Evolutionary conservation across 2,113 vertebrate genomes (phyloP).

Genomic region (Rhinoderma darwinii): DNA sequence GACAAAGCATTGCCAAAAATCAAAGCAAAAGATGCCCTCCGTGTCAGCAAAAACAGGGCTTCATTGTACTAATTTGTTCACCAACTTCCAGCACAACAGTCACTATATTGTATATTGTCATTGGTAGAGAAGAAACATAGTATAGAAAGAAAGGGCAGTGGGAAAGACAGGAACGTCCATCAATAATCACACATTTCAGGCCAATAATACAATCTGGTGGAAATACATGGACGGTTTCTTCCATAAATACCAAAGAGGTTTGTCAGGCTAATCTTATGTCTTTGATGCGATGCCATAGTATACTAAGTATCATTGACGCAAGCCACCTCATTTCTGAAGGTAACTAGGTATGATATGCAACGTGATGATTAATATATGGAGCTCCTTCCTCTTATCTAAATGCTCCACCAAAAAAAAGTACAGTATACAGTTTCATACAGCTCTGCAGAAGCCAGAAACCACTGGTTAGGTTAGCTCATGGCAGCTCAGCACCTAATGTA

Average conservation of each 20-base stretch:
- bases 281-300: neutral
- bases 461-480: too few relatives aligned
- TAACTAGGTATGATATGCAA: neutral
- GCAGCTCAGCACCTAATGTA: too few relatives aligned
- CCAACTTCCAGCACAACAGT: constrained; percentile 34
- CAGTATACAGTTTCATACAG: too few relatives aligned
- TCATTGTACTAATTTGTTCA: constrained; percentile 34
- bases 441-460: too few relatives aligned
- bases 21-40: constrained; percentile 43
- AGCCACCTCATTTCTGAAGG: neutral
- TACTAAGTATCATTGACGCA: neutral
- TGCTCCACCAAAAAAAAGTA: too few relatives aligned
- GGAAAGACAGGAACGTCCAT: neutral
- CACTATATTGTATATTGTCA: constrained; percentile 52
- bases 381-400: neutral
- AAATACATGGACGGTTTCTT: neutral
- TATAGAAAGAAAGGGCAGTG: neutral
- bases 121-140: constrained; percentile 7
- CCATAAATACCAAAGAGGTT: neutral
- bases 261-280: neutral
- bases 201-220: neutral
- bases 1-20: constrained; percentile 42
- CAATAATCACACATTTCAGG: neutral
- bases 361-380: neutral
- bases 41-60: constrained; percentile 42